phyloP scores from a whole-genome alignment of 92 coral and sea anemone species.

The Parazoanthus swiftii region DNA sequence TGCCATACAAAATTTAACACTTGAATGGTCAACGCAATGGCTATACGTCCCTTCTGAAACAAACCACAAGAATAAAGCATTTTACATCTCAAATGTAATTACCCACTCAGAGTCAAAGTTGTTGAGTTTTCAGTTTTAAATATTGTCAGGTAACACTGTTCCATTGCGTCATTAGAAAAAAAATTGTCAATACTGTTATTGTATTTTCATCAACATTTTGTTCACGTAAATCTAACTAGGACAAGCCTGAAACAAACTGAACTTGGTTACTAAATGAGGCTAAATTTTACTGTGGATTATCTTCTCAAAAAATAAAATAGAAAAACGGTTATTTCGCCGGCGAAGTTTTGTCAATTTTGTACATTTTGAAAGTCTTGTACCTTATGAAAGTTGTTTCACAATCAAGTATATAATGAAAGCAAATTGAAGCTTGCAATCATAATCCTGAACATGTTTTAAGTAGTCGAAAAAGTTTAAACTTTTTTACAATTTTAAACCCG shows the following conservation, averaged over 20 bases:
- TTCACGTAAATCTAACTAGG: too few species aligned
- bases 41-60: neutral
- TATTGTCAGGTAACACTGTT: neutral
- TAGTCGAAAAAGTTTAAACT: too few species aligned
- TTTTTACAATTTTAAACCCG: too few species aligned
- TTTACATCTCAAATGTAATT: neutral
- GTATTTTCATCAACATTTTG: neutral
- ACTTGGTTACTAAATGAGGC: neutral
- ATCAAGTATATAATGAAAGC: too few species aligned
- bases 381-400: too few species aligned
- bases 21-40: neutral
- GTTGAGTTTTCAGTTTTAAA: constrained; percentile 6
- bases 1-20: neutral
- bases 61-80: neutral
- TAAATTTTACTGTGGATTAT: neutral
- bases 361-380: too few species aligned
- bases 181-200: neutral
- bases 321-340: neutral
- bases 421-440: too few species aligned
- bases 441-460: too few species aligned
- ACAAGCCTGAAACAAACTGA: too few species aligned
- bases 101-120: neutral
- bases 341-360: neutral
- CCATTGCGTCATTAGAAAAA: neutral
- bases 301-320: neutral